Percentiles rank a stretch among this genome's conserved stretches.
Conservation (phyloP, 2,797 vertebrate species). For the Salarias fasciatus region DNA sequence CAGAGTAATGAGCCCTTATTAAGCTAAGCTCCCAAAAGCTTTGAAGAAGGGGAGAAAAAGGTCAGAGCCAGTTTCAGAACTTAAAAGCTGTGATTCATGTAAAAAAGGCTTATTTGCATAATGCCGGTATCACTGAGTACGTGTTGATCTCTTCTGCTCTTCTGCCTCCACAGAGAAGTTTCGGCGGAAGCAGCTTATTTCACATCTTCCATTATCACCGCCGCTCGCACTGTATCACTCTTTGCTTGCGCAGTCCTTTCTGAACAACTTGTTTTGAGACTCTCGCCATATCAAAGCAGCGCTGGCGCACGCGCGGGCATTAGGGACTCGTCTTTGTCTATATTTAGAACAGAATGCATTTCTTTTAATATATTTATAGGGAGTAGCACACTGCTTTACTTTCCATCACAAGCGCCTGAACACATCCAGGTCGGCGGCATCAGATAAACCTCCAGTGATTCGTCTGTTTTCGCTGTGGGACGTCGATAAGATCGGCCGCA, state of each 20-base stretch:
- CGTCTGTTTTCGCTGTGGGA: conserved; percentile 13
- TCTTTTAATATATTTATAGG: conserved; percentile 36
- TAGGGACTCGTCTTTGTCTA: conserved; percentile 5
- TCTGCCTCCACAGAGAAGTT: background rate
- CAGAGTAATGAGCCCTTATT: too few relatives aligned
- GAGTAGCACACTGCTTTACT: background rate
- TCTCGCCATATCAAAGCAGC: conserved; percentile 19
- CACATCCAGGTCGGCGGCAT: conserved; percentile 41
- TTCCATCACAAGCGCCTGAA: background rate
- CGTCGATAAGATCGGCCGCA: conserved; percentile 23
- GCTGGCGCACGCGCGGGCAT: conserved; percentile 1
- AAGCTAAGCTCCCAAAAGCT: too few relatives aligned
- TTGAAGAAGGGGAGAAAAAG: conserved; percentile 11
- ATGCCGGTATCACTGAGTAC: conserved; percentile 1
- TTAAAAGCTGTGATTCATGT: conserved; percentile 16
- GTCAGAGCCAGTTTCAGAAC: conserved; percentile 27
- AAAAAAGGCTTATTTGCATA: conserved; percentile 16
- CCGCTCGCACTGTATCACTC: background rate
- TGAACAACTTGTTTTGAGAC: conserved; percentile 10
- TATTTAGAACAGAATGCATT: conserved; percentile 34
- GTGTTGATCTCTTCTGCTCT: conserved; percentile 19
- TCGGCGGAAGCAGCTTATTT: background rate
- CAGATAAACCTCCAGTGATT: conserved; percentile 25
- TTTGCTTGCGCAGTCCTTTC: background rate
- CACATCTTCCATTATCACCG: conserved; percentile 1